These are phyloP conservation scores for Druceiella hillmani DNA, from an alignment of 2,888 invertebrate species.

Conservation along the genomic window DNA sequence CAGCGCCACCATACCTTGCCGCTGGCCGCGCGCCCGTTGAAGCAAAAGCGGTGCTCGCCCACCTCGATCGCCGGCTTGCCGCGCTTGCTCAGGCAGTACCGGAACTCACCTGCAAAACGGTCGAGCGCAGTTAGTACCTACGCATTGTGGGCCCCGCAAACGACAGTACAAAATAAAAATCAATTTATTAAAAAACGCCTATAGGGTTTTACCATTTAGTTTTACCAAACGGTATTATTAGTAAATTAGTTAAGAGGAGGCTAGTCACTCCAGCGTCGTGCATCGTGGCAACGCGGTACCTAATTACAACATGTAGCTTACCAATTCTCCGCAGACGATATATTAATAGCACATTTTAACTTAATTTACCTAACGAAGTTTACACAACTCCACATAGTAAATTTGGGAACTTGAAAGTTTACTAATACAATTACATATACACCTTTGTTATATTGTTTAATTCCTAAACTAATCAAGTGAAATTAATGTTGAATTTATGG, in stretches of 20 bases:
- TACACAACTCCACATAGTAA: too few relatives aligned
- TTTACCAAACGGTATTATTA: conserved; percentile 2
- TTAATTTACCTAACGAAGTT: too few relatives aligned
- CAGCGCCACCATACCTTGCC: conserved; percentile 51
- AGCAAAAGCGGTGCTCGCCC: conserved; percentile 47
- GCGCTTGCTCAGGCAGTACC: conserved; percentile 47
- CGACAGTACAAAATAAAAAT: not conserved
- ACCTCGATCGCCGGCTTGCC: conserved; percentile 49
- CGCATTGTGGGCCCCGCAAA: not conserved
- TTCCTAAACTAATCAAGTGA: too few relatives aligned
- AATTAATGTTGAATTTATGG: too few relatives aligned
- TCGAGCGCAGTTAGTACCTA: conserved; percentile 16
- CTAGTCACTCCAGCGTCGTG: too few relatives aligned
- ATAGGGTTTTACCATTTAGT: not conserved
- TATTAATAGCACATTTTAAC: too few relatives aligned
- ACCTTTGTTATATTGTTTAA: too few relatives aligned
- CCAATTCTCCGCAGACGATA: too few relatives aligned
- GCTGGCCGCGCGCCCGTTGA: conserved; percentile 47
- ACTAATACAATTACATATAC: too few relatives aligned
- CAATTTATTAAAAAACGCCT: not conserved
- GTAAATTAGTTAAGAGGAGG: not conserved
- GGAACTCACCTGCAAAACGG: conserved; percentile 44
- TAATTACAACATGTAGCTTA: too few relatives aligned
- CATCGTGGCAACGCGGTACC: too few relatives aligned
- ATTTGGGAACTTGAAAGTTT: too few relatives aligned